Evolutionary conservation across 2,797 vertebrate species (phyloP).

Genomic region (Knipowitschia caucasica): DNA sequence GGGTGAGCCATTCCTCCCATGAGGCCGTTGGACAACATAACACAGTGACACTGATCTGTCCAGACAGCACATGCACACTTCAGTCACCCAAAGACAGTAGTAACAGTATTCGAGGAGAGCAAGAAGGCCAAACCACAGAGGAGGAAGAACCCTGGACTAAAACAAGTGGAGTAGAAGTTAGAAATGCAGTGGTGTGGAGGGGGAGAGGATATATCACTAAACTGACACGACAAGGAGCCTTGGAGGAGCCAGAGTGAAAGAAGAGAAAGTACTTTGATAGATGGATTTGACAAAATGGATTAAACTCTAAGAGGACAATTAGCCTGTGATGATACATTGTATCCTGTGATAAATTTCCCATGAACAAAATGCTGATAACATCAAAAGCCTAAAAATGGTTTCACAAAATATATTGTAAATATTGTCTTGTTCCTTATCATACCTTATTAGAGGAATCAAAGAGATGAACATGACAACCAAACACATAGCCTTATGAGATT

Average conservation of each 20-base stretch:
- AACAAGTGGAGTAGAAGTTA: constrained; percentile 53
- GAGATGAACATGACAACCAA: too few relatives aligned
- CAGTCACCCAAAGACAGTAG: constrained; percentile 23
- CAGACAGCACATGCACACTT: constrained; percentile 20
- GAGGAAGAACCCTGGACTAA: constrained; percentile 55
- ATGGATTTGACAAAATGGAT: too few relatives aligned
- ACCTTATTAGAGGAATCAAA: too few relatives aligned
- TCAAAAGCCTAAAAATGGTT: too few relatives aligned
- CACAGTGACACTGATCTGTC: constrained; percentile 50
- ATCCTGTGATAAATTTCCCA: too few relatives aligned
- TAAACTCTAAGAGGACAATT: too few relatives aligned
- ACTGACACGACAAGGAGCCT: constrained; percentile 67
- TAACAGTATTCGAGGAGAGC: constrained; percentile 35
- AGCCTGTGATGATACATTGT: too few relatives aligned
- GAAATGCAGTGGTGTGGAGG: constrained; percentile 33
- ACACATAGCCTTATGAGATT: too few relatives aligned
- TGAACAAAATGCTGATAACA: too few relatives aligned
- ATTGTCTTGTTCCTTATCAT: too few relatives aligned
- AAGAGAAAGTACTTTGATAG: too few relatives aligned
- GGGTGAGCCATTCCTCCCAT: constrained; percentile 7
- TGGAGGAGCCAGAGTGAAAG: constrained; percentile 3
- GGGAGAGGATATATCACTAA: constrained; percentile 54
- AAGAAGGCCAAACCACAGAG: constrained; percentile 31
- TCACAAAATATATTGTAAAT: too few relatives aligned
- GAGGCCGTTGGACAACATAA: constrained; percentile 29